Base-by-base conservation (phyloP, 2,113 vertebrate species). In the Microcebus jonahi region DNA sequence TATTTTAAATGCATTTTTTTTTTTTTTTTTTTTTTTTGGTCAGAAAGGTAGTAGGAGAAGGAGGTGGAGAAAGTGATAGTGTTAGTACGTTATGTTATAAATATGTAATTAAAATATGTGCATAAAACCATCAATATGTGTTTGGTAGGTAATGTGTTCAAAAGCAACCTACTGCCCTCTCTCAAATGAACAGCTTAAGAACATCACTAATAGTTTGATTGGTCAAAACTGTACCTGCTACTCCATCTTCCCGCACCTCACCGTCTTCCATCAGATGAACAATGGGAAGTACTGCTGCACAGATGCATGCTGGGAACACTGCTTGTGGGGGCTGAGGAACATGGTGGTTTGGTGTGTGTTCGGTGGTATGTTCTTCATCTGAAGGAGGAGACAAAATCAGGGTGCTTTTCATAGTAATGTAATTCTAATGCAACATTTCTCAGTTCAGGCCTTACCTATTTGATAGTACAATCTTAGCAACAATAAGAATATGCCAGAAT, bases 191-290 rank as follows among this genome's bases (percentile, higher is more conserved):
- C 18, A 65, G 48, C 6, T 18, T 53, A 29, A 65, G 21, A 90
- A 65, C 3, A 17, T 17, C 13, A 65, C 0, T 67, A 18, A 36
- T 13, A 20, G 25, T 59, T 53, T 76, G 39, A 48, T 15, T 25
- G 75, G 65, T 1, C 55, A 91, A 34, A 77, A 94, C 68, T 86
- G 25, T 98, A 99, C 99, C 99, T 97, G 99, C 99, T 20, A 99
- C 99, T 57, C 99, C 99, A 75, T 99, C 99, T 86, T 99, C 99
- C 59, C 99, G 99, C 90, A 99, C 99, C 96, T 99, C 99, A 63
- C 99, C 99, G 1, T 99, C 99, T 98, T 99, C 99, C 99, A 99
- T 99, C 84, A 99, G 98, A 93, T 99, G 99, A 91, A 99, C 99
- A 57, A 99, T 99, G 17, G 99, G 99, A 15, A 99, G 98, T 55